phyloP scores from a whole-genome alignment of 2,888 invertebrate species.

The Meteorus colon region DNA sequence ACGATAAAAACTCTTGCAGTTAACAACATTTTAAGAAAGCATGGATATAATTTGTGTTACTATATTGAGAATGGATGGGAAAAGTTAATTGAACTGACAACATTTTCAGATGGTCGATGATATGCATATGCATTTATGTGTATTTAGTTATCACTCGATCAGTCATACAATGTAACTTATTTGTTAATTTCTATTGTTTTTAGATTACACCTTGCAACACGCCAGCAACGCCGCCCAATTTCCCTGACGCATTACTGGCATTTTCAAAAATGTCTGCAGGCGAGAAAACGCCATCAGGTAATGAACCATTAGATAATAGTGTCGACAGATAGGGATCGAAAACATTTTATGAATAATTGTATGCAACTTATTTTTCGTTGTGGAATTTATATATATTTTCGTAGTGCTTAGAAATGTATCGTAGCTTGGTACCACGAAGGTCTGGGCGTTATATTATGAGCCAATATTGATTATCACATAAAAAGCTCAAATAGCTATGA shows the following conservation, averaged over 20 bases:
- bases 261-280: constrained; percentile 90
- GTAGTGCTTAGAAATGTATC: background rate
- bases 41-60: background rate
- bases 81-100: no score
- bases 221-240: constrained; percentile 95
- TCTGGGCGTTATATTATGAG: background rate
- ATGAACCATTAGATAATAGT: constrained; percentile 1
- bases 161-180: background rate
- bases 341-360: background rate
- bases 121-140: no score
- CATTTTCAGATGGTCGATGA: no score
- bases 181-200: constrained; percentile 55
- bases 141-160: no score
- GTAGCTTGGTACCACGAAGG: background rate
- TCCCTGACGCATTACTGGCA: constrained; percentile 91
- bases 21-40: background rate
- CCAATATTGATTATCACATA: constrained; percentile 14
- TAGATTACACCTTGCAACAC: constrained; percentile 95
- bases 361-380: background rate
- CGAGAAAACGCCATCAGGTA: constrained; percentile 75
- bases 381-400: background rate
- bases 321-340: background rate
- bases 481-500: background rate
- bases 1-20: background rate
- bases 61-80: no score